Conservation (phyloP, 2,797 vertebrate species). For the Enteromius trimaculatus region DNA sequence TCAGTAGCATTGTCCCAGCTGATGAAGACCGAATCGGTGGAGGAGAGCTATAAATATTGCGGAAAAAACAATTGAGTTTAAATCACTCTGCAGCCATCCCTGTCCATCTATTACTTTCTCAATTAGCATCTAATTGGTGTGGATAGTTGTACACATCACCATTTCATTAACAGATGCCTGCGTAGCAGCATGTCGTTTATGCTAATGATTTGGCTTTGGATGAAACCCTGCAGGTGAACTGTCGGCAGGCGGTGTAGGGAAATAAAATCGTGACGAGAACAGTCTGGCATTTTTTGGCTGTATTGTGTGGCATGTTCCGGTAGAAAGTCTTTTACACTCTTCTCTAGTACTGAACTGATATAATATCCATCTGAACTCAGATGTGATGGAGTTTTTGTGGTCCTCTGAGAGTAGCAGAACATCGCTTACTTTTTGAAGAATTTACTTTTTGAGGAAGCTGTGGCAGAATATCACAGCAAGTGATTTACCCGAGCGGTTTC, state of each 20-base stretch:
- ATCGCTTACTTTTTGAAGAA: slow-evolving; percentile 8
- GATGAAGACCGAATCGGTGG: slow-evolving; percentile 5
- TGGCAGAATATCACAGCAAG: not conserved
- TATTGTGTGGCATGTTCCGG: not conserved
- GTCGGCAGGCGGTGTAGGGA: not conserved
- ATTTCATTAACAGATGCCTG: slow-evolving; percentile 71
- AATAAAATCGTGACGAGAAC: not conserved
- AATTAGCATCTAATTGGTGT: slow-evolving; percentile 71
- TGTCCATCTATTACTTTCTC: slow-evolving; percentile 65
- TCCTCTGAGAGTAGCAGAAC: slow-evolving; percentile 3
- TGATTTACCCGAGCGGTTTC: slow-evolving; percentile 4
- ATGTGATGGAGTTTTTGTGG: slow-evolving; percentile 9
- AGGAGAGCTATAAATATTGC: not conserved
- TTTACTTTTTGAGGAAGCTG: not conserved
- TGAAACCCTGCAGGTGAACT: slow-evolving; percentile 22
- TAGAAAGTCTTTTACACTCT: not conserved
- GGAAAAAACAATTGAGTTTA: slow-evolving; percentile 9
- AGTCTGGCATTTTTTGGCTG: not conserved
- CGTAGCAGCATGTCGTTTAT: slow-evolving; percentile 62
- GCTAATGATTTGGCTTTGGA: slow-evolving; percentile 64
- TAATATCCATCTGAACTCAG: not conserved
- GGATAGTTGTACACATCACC: slow-evolving; percentile 67
- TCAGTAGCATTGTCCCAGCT: slow-evolving; percentile 8
- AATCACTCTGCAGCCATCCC: slow-evolving; percentile 12
- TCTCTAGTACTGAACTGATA: not conserved